phyloP scores from a whole-genome alignment of 2,888 invertebrate species.

The Rotaria socialis region DNA sequence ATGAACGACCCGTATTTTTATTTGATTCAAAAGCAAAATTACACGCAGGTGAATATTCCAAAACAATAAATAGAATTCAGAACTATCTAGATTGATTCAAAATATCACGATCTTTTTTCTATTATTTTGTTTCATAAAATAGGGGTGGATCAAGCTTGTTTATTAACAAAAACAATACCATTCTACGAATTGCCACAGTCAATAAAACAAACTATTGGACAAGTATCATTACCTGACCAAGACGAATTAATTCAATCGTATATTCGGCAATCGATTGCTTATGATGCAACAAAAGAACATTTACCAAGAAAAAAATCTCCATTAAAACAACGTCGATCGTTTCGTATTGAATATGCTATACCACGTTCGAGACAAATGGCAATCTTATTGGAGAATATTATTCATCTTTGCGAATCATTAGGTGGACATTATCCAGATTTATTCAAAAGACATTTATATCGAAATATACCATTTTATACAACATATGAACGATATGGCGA shows the following conservation, averaged over 20 bases:
- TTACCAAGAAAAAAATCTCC: slow-evolving; percentile 16
- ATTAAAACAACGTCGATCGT: slow-evolving; percentile 28
- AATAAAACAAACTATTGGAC: slow-evolving; percentile 47
- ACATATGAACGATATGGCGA: slow-evolving; percentile 19
- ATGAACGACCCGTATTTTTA: slow-evolving; percentile 36
- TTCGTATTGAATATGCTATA: background rate
- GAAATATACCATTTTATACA: slow-evolving; percentile 22
- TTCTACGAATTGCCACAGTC: slow-evolving; percentile 54
- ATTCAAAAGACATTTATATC: slow-evolving; percentile 19
- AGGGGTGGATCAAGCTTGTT: slow-evolving; percentile 73
- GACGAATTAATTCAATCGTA: slow-evolving; percentile 48
- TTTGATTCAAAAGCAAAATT: slow-evolving; percentile 41
- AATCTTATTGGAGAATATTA: slow-evolving; percentile 1
- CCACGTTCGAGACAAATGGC: slow-evolving; percentile 19
- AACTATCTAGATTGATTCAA: too few species aligned
- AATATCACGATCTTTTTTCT: too few species aligned
- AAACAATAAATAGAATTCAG: background rate
- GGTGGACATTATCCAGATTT: slow-evolving; percentile 27
- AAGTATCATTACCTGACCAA: slow-evolving; percentile 48
- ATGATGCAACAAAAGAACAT: slow-evolving; percentile 43
- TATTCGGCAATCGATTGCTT: slow-evolving; percentile 44
- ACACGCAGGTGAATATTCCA: slow-evolving; percentile 33
- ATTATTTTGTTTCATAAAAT: slow-evolving; percentile 63
- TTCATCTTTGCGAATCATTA: background rate
- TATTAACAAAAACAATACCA: slow-evolving; percentile 70